Evolutionary conservation across 2,797 vertebrate species (phyloP), one percentile per base, ranked within the genome.

Genomic region (Poecilia wingei): DNA sequence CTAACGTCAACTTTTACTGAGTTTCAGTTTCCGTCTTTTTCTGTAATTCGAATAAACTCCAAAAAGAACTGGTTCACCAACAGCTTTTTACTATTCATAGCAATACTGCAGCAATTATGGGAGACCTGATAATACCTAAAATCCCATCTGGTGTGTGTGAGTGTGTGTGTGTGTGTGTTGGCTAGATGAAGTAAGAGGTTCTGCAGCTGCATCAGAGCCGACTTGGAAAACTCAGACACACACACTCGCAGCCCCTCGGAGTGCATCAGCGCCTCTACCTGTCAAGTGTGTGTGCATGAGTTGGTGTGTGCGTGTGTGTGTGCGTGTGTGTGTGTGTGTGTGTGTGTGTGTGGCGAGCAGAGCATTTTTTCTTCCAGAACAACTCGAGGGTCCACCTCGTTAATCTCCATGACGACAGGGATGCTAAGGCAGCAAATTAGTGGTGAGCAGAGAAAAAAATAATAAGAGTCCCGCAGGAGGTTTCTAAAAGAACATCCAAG

Each of bases 381-480:
- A 82, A 90, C 92, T 90, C 85, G 74, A 84, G 79, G 88, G 86
- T 91, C 85, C 86, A 84, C 85, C 93, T 95, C 91, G 87, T 95
- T 95, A 94, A 95, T 95, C 94, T 95, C 91, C 89, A 92, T 89
- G 93, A 95, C 89, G 47, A 93, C 93, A 91, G 91, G 88, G 88
- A 88, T 92, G 93, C 94, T 89, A 92, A 80, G 77, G 91, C 92
- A 94, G 92, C 93, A 94, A 91, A 90, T 92, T 90, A 91, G 84
- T 49, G 72, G 69, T 22, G 14, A 87, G 72, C 10, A 66, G 16
- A 69, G 43, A 87, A 79, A 86, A 87, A n/a, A 76, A 69, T 69
- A 69, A 69, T 69, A 69, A 43, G 55, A 51, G 82, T 79, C 84
- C 75, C 82, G 57, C 10, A 82, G 82, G 90, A 86, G 78, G 79